Evolutionary conservation across 2,797 vertebrate genomes (phyloP).

Genomic region (Synaphobranchus kaupii): DNA sequence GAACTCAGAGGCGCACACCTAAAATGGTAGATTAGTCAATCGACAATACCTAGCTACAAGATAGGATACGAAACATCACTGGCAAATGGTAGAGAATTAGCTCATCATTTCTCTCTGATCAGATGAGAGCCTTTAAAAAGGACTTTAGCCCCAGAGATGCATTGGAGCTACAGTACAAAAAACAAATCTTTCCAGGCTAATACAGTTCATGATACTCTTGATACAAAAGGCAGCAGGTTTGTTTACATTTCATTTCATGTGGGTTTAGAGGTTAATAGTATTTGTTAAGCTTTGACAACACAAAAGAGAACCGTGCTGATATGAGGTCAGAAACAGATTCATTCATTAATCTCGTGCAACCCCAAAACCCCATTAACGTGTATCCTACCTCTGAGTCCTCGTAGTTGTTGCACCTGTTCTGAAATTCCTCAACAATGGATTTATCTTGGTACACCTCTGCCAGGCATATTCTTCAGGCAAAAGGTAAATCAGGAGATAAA

Average conservation of each 20-base stretch:
- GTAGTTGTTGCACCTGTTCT: slow-evolving; percentile 79
- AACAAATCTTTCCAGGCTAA: neutral
- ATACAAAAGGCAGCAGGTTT: slow-evolving; percentile 5
- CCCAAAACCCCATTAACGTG: neutral
- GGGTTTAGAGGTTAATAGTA: neutral
- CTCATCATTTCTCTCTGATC: neutral
- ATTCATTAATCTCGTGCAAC: neutral
- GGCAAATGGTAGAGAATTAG: neutral
- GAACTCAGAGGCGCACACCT: slow-evolving; percentile 87
- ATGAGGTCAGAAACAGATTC: slow-evolving; percentile 12
- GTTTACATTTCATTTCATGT: neutral
- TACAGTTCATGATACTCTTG: neutral
- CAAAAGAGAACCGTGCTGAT: neutral
- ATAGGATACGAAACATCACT: neutral
- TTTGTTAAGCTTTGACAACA: neutral
- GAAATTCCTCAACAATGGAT: slow-evolving; percentile 76
- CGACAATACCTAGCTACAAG: neutral
- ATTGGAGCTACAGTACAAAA: neutral
- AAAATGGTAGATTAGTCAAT: slow-evolving; percentile 23
- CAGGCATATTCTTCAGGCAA: slow-evolving; percentile 83
- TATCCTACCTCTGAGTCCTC: slow-evolving; percentile 77
- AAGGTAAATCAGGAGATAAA: slow-evolving; percentile 15
- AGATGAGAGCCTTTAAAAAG: neutral
- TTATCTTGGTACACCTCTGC: slow-evolving; percentile 95
- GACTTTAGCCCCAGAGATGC: neutral